A percentile compares a stretch with the other conserved stretches of the same genome.
Evolutionary conservation across 2,797 vertebrate genomes (phyloP).

Genomic region (Cynopterus sphinx): DNA sequence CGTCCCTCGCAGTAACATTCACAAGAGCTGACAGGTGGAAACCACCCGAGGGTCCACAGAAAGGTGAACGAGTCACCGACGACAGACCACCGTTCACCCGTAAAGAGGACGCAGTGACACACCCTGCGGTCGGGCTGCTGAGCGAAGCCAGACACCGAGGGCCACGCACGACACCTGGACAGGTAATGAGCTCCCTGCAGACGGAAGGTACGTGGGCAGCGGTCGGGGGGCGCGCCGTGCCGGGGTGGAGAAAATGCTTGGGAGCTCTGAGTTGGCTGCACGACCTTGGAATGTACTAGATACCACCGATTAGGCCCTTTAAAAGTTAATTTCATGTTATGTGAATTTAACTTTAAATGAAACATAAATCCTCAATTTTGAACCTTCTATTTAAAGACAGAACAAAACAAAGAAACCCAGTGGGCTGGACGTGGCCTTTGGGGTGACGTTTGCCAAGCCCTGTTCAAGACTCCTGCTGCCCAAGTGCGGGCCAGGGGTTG

Average conservation of each 20-base stretch:
- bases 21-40: neutral
- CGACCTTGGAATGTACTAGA: neutral
- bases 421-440: neutral
- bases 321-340: neutral
- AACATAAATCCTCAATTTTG: neutral
- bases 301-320: neutral
- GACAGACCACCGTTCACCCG: neutral
- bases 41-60: neutral
- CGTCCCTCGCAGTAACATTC: neutral
- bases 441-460: neutral
- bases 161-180: accelerated
- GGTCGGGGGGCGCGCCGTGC: too few relatives aligned
- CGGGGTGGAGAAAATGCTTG: neutral
- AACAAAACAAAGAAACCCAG: neutral
- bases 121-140: neutral
- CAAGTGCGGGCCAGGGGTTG: neutral
- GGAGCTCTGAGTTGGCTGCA: neutral
- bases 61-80: neutral
- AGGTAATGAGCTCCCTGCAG: neutral
- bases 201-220: too few relatives aligned
- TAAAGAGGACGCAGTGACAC: neutral
- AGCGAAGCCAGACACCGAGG: neutral
- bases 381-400: neutral
- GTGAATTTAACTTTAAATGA: neutral
- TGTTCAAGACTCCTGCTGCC: neutral